Base-by-base conservation (phyloP, 2,113 vertebrate species). In the Rhipidura dahli region DNA sequence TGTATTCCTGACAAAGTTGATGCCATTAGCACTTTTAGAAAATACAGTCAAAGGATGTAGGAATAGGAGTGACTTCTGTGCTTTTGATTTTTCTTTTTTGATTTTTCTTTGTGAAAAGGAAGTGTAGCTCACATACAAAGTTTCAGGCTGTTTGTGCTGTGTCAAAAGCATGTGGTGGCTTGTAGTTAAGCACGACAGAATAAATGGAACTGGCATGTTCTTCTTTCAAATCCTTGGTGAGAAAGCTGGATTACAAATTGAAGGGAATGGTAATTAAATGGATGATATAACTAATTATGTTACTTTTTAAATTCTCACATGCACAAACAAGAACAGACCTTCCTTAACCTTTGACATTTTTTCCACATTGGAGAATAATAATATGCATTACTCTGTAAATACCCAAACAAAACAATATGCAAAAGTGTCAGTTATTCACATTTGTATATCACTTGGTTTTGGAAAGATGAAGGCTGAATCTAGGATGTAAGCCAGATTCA, bases 121-220 rank as follows among this genome's bases (percentile, higher is more conserved):
- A 42, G 9, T 54, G 2, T 3, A 22, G 35, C 5, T 72, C 18
- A 1, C 5, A 40, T 15, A 4, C 18, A 8, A n/a, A 50, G 2
- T n/a, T 79, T 82, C 15, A 24, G 30, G 8, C 9, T 39, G 6
- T 44, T 90, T 66, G 21, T 12, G 13, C 15, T 50, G 12, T 66
- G 17, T 30, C 35, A 44, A 24, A 76, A 83, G 4, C 6, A 16
- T 15, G 5, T 15, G 10, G 11, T 68, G 30, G 7, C 31, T 50
- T 84, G 27, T 19, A 85, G 51, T 37, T 81, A 72, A 87, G 13
- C 28, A 73, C 8, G 12, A 59, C 1, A 8, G 19, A 78, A 64
- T 7, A 87, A 75, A 80, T 20, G 2, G 11, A 61, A 28, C 20
- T 63, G 13, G 0, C 18, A 15, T n/a, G 5, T 63, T 81, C 22